Evolutionary conservation across 2,888 invertebrate species (phyloP).

Genomic region (Chymomyza amoena): DNA sequence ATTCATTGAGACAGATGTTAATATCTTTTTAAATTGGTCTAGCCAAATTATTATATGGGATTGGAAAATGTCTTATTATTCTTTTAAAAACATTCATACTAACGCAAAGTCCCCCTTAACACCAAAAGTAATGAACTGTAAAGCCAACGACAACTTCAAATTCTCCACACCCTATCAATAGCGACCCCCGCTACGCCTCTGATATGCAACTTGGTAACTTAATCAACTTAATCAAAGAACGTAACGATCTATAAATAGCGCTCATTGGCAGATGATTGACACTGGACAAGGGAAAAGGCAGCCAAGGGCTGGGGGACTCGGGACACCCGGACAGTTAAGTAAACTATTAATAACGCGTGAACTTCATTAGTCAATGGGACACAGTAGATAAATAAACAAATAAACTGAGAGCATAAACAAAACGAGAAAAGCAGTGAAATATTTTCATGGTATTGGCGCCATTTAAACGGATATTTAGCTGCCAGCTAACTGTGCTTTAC

Average conservation of each 20-base stretch:
- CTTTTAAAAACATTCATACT: too few relatives aligned
- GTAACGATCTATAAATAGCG: constrained; percentile 28
- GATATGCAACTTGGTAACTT: not conserved
- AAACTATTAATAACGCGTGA: constrained; percentile 39
- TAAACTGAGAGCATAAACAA: not conserved
- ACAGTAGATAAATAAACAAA: not conserved
- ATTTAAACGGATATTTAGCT: not conserved
- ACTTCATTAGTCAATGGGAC: constrained; percentile 43
- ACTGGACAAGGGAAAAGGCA: constrained; percentile 26
- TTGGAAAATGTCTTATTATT: too few relatives aligned
- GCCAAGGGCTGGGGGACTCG: constrained; percentile 14
- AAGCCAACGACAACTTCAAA: too few relatives aligned
- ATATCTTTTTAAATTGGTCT: too few relatives aligned
- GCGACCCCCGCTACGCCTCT: not conserved
- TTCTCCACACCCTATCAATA: too few relatives aligned
- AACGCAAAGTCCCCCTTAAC: too few relatives aligned
- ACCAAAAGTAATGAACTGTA: too few relatives aligned
- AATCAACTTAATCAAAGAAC: not conserved
- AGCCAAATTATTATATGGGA: too few relatives aligned
- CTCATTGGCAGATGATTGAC: not conserved
- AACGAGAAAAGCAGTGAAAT: not conserved
- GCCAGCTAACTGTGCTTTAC: not conserved
- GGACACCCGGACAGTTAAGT: constrained; percentile 23
- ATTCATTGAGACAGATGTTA: too few relatives aligned
- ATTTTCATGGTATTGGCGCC: not conserved